phyloP scores from a whole-genome alignment of 1,140 invertebrate genomes.

The Artemia franciscana region DNA sequence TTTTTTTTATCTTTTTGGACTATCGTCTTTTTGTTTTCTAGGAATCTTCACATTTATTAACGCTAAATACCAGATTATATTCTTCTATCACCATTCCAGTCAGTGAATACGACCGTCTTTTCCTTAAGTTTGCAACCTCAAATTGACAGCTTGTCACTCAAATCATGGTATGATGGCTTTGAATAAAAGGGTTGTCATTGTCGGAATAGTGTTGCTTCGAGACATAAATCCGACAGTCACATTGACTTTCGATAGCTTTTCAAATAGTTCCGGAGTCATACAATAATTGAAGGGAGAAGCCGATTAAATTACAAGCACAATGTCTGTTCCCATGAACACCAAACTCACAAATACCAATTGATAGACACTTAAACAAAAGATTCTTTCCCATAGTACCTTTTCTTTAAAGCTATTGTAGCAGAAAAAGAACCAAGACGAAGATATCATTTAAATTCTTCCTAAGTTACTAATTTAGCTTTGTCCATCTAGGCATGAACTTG shows the following conservation, averaged over 20 bases:
- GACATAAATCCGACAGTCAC: neutral
- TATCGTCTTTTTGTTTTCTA: no score
- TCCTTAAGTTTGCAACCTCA: neutral
- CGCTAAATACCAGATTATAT: neutral
- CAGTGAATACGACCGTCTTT: neutral
- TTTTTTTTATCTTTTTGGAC: no score
- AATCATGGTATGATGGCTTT: neutral
- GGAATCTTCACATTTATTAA: neutral
- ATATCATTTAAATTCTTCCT: no score
- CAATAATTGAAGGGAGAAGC: neutral
- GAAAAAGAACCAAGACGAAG: no score
- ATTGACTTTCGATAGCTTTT: neutral
- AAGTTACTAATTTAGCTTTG: no score
- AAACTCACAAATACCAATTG: no score
- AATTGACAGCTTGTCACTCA: neutral
- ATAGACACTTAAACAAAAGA: no score
- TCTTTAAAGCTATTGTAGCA: no score
- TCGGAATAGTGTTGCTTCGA: neutral
- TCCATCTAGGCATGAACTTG: no score
- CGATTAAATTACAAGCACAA: neutral
- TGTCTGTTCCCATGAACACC: neutral
- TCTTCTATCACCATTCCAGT: neutral
- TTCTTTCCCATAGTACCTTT: no score
- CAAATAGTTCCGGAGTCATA: neutral
- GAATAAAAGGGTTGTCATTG: neutral